Evolutionary conservation across 2,888 invertebrate species (phyloP).

Genomic region (Drosophila austrosaltans): DNA sequence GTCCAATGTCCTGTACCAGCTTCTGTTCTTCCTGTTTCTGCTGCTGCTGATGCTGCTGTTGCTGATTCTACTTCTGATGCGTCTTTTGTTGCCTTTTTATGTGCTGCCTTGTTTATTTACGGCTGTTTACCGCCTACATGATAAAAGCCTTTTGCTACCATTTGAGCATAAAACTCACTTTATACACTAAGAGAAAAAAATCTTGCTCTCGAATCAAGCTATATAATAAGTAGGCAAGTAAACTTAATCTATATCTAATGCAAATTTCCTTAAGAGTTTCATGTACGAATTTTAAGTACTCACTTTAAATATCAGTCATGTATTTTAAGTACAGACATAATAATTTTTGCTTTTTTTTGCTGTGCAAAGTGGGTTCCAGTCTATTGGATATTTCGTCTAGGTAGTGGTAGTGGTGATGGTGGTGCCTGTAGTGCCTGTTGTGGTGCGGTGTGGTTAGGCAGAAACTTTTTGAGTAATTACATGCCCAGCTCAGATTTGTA

Average conservation of each 20-base stretch:
- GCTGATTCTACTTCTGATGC: conserved; percentile 21
- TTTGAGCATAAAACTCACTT: conserved; percentile 55
- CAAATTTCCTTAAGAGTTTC: background rate
- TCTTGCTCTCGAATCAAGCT: conserved; percentile 7
- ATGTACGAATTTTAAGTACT: conserved; percentile 2
- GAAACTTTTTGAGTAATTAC: conserved; percentile 78
- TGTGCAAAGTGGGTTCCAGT: conserved; percentile 4
- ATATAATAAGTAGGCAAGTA: conserved; percentile 5
- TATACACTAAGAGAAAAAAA: conserved; percentile 10
- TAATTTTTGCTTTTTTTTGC: background rate
- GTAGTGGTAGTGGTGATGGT: too few species aligned
- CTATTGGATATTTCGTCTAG: background rate
- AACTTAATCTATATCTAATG: conserved; percentile 8
- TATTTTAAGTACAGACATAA: conserved; percentile 3
- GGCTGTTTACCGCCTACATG: conserved; percentile 74
- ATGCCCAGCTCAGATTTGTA: conserved; percentile 64
- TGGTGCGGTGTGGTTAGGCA: conserved; percentile 12
- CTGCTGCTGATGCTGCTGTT: background rate
- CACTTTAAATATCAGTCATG: background rate
- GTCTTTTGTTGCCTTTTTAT: conserved; percentile 51
- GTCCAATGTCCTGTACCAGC: conserved; percentile 12
- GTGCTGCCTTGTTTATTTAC: conserved; percentile 68
- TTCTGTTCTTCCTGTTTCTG: background rate
- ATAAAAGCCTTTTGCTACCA: conserved; percentile 71
- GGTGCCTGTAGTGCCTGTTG: background rate